These are phyloP conservation scores for Piscicola geometra DNA, from an alignment of 2,888 invertebrate genomes.

Conservation along the genomic window DNA sequence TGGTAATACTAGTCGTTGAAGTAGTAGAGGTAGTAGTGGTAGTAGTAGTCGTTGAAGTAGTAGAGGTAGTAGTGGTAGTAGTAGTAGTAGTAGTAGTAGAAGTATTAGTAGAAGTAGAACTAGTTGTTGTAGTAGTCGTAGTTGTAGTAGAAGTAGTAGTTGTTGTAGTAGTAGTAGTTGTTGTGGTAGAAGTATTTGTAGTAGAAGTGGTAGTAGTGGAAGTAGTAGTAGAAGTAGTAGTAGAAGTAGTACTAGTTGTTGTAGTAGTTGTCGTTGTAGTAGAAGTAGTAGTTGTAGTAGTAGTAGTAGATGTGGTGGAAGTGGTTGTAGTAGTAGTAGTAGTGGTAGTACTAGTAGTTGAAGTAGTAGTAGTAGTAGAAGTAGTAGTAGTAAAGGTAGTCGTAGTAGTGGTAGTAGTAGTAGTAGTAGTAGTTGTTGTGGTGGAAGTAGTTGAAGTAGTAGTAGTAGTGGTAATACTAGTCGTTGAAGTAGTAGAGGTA, in stretches of 20 bases:
- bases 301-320: slow-evolving; percentile 20
- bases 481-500: slow-evolving; percentile 16
- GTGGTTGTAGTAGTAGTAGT: slow-evolving; percentile 21
- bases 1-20: no score
- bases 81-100: no score
- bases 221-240: slow-evolving; percentile 25
- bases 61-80: no score
- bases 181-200: slow-evolving; percentile 15
- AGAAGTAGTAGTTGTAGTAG: slow-evolving; percentile 19
- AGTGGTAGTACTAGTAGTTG: slow-evolving; percentile 22
- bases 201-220: slow-evolving; percentile 8
- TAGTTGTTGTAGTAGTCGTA: no score
- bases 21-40: no score
- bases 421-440: slow-evolving; percentile 3
- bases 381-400: slow-evolving; percentile 4
- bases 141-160: no score
- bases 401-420: slow-evolving; percentile 18
- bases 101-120: no score
- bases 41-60: no score
- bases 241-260: slow-evolving; percentile 17
- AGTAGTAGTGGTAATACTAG: slow-evolving; percentile 13
- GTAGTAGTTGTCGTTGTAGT: slow-evolving; percentile 13
- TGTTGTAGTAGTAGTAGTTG: no score
- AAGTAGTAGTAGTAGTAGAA: slow-evolving; percentile 14
- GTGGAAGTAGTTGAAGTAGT: slow-evolving; percentile 22